Conservation (phyloP, 2,797 vertebrate genomes). For the Myripristis murdjan region DNA sequence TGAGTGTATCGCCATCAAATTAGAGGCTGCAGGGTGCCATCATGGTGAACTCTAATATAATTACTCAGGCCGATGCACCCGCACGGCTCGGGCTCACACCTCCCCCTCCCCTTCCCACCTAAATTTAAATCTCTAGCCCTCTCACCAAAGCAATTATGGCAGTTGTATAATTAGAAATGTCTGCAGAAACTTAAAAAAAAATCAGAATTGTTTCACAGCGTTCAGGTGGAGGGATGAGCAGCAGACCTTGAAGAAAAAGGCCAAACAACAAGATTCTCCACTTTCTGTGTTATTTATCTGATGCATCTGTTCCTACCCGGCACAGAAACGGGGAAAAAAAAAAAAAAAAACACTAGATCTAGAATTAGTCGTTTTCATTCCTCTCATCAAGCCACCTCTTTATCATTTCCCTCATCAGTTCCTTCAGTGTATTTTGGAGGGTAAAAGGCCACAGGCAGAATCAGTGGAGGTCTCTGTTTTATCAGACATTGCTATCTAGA, state of each 20-base stretch:
- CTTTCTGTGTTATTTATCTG: too few relatives aligned
- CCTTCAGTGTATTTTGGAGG: too few relatives aligned
- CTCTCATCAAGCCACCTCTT: too few relatives aligned
- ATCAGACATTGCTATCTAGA: too few relatives aligned
- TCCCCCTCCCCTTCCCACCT: neutral
- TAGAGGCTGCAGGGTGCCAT: conserved; percentile 44
- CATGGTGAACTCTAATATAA: conserved; percentile 67
- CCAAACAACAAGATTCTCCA: neutral
- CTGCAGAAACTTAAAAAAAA: conserved; percentile 27
- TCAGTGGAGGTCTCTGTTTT: too few relatives aligned
- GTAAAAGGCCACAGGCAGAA: too few relatives aligned
- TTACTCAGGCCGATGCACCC: conserved; percentile 56
- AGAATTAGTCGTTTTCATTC: too few relatives aligned
- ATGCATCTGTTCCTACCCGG: too few relatives aligned
- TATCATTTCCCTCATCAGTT: too few relatives aligned
- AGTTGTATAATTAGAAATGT: conserved; percentile 69
- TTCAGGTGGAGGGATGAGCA: conserved; percentile 22
- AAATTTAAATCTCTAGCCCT: conserved; percentile 20
- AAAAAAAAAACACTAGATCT: too few relatives aligned
- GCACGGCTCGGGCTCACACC: conserved; percentile 31
- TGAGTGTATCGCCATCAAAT: conserved; percentile 51
- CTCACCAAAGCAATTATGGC: conserved; percentile 39
- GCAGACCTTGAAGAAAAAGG: conserved; percentile 22
- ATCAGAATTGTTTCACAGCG: conserved; percentile 27
- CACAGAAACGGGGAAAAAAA: too few relatives aligned